phyloP scores from a whole-genome alignment of 1,140 invertebrate genomes.

The Parapsyche elsis region DNA sequence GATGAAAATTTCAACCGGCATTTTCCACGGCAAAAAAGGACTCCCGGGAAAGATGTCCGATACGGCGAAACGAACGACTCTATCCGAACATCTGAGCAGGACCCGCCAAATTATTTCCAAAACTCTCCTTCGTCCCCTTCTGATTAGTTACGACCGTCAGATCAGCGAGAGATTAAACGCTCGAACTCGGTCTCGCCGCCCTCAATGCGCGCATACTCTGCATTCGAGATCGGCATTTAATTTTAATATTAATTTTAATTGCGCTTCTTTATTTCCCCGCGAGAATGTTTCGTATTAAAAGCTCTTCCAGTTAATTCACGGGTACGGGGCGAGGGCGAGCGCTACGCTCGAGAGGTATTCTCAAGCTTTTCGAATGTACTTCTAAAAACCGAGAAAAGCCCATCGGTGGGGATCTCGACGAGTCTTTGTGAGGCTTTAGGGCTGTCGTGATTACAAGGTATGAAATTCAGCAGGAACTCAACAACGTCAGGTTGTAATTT shows the following conservation, averaged over 20 bases:
- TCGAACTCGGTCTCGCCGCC: not conserved
- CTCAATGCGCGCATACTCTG: not conserved
- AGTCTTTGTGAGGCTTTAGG: not conserved
- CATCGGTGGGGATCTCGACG: not conserved
- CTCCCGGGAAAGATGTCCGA: not conserved
- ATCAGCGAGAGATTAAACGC: constrained; percentile 7
- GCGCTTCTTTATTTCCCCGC: not conserved
- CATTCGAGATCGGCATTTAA: no score
- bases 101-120: constrained; percentile 26
- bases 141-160: not conserved
- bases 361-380: not conserved
- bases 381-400: constrained; percentile 1
- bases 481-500: constrained; percentile 19
- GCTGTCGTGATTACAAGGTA: constrained; percentile 17
- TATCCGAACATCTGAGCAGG: not conserved
- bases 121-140: not conserved
- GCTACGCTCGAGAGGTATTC: no score
- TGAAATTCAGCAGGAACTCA: constrained; percentile 19
- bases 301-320: no score
- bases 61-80: constrained; percentile 18
- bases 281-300: not conserved
- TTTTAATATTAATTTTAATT: not conserved
- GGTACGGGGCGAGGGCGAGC: no score
- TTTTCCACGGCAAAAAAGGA: not conserved
- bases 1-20: not conserved